A percentile compares a stretch with the other conserved stretches of the same genome.
phyloP scores from a whole-genome alignment of 2,113 vertebrate species.

The Calonectris borealis region DNA sequence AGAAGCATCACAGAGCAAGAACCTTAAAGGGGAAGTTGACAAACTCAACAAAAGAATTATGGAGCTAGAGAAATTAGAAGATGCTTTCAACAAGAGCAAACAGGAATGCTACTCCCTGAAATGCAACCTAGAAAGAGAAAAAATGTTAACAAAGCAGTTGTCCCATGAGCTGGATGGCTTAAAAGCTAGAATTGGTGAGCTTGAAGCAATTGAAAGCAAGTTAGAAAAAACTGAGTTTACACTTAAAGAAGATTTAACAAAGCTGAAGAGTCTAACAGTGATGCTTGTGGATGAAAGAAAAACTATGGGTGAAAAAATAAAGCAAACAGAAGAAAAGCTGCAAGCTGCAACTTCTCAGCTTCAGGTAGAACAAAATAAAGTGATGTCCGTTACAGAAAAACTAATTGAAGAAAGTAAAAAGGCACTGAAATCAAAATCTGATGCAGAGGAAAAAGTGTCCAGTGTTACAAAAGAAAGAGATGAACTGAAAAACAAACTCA shows the following conservation, averaged over 20 bases:
- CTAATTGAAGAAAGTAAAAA: conserved; percentile 96
- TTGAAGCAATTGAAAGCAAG: conserved; percentile 86
- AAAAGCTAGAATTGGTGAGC: conserved; percentile 86
- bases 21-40: conserved; percentile 89
- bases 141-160: conserved; percentile 85
- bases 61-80: conserved; percentile 93
- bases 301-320: conserved; percentile 90
- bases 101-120: conserved; percentile 91
- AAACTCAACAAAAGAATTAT: conserved; percentile 92
- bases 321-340: conserved; percentile 92
- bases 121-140: conserved; percentile 92
- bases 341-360: conserved; percentile 87
- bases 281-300: conserved; percentile 96
- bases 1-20: conserved; percentile 85
- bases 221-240: conserved; percentile 89
- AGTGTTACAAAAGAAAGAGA: conserved; percentile 87
- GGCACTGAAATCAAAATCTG: conserved; percentile 89
- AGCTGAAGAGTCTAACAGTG: conserved; percentile 94
- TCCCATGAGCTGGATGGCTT: conserved; percentile 87
- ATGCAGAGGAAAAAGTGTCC: conserved; percentile 92
- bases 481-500: conserved; percentile 87
- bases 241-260: conserved; percentile 93
- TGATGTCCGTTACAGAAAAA: conserved; percentile 91
- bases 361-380: conserved; percentile 92
- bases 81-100: conserved; percentile 92